These are phyloP conservation scores for Zelleria hepariella DNA, from an alignment of 2,888 invertebrate genomes.

Conservation along the genomic window DNA sequence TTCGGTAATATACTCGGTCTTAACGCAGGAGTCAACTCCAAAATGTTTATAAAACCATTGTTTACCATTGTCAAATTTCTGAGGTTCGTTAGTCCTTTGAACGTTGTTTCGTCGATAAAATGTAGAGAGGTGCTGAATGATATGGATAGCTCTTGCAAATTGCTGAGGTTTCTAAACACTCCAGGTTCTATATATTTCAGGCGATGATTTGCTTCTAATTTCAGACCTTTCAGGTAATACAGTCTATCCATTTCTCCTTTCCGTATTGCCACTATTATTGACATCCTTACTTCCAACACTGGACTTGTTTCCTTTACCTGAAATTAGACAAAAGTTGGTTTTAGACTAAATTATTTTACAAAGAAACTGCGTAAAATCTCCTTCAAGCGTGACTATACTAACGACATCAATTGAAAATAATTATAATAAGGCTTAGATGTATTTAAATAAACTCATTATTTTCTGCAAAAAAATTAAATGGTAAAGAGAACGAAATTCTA, in stretches of 20 bases:
- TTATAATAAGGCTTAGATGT: too few relatives aligned
- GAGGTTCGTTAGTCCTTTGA: constrained; percentile 65
- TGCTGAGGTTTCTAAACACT: constrained; percentile 56
- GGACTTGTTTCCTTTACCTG: constrained; percentile 37
- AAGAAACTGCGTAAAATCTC: neutral
- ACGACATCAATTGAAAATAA: too few relatives aligned
- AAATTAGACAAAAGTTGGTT: neutral
- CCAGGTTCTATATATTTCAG: constrained; percentile 61
- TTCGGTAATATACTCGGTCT: constrained; percentile 52
- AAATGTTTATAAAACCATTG: constrained; percentile 64
- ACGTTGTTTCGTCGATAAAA: constrained; percentile 50
- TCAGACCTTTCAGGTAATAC: constrained; percentile 46
- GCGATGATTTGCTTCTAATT: constrained; percentile 69
- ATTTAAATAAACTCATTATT: too few relatives aligned
- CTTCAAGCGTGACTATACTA: too few relatives aligned
- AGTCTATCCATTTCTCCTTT: constrained; percentile 52
- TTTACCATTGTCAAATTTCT: constrained; percentile 63
- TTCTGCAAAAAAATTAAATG: too few relatives aligned
- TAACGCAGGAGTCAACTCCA: constrained; percentile 53
- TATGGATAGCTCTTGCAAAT: constrained; percentile 65
- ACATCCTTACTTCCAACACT: constrained; percentile 57
- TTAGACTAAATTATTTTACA: neutral
- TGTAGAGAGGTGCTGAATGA: constrained; percentile 65
- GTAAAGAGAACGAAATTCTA: too few relatives aligned
- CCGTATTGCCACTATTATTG: constrained; percentile 52